phyloP scores from a whole-genome alignment of 2,888 invertebrate genomes.

The Criorhina ranunculi region DNA sequence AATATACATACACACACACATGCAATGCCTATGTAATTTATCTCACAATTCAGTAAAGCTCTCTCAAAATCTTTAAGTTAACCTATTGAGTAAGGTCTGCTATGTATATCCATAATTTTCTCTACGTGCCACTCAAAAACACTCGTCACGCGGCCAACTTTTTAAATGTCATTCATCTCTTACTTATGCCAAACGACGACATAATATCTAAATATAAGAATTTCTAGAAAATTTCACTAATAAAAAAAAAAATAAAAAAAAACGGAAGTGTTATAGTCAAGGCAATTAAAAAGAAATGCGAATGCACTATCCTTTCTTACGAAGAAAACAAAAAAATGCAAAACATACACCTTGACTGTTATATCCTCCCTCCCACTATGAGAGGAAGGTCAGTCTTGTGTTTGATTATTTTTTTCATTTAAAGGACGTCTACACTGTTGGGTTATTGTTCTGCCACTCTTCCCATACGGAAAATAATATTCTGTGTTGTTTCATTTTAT shows the following conservation, averaged over 20 bases:
- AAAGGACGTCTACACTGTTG: constrained; percentile 22
- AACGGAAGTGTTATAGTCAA: constrained; percentile 22
- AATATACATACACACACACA: too few species aligned
- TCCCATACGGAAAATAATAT: background rate
- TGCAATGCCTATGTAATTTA: too few species aligned
- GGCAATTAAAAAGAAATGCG: constrained; percentile 3
- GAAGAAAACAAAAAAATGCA: background rate
- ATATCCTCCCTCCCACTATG: too few species aligned
- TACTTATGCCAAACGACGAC: too few species aligned
- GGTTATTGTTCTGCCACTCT: constrained; percentile 39
- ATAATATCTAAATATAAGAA: constrained; percentile 1
- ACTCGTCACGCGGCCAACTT: too few species aligned
- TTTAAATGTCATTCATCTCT: too few species aligned
- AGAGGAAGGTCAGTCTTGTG: background rate
- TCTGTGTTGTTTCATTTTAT: constrained; percentile 2
- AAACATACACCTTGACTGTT: too few species aligned
- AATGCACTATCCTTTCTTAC: constrained; percentile 15
- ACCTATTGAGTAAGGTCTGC: too few species aligned
- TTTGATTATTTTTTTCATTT: constrained; percentile 1
- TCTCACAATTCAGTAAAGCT: too few species aligned
- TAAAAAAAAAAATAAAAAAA: background rate
- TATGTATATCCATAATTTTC: too few species aligned
- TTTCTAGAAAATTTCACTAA: constrained; percentile 8
- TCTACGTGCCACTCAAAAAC: too few species aligned
- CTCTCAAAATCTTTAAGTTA: too few species aligned